Percentiles rank a stretch among this genome's conserved stretches.
These are phyloP conservation scores for Himantopus leucocephalus DNA, from an alignment of 2,113 vertebrate species.

Conservation along the genomic window DNA sequence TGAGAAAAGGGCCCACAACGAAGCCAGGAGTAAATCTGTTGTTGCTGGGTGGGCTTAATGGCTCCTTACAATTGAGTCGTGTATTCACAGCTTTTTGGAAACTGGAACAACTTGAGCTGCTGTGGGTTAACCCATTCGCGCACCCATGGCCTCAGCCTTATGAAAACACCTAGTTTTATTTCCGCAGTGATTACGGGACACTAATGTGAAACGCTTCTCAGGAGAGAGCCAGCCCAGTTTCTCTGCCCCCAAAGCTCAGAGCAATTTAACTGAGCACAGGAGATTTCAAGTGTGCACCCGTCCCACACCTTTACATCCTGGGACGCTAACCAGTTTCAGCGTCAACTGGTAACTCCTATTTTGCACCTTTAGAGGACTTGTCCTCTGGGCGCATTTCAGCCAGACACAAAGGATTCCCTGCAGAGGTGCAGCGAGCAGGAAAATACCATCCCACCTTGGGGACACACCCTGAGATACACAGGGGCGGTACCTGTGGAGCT, in stretches of 20 bases:
- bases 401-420: background rate
- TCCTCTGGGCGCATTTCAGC: background rate
- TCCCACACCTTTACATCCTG: background rate
- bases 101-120: background rate
- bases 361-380: background rate
- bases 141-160: background rate
- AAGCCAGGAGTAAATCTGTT: background rate
- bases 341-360: background rate
- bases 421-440: background rate
- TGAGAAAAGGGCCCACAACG: background rate
- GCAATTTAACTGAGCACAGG: background rate
- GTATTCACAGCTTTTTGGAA: background rate
- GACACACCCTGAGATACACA: background rate
- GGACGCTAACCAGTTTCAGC: background rate
- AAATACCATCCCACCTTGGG: background rate
- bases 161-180: constrained; percentile 32
- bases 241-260: constrained; percentile 1
- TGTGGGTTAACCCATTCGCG: background rate
- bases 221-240: constrained; percentile 39
- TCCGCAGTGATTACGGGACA: background rate
- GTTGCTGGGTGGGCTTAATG: constrained; percentile 14
- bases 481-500: background rate
- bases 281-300: background rate
- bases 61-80: background rate
- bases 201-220: constrained; percentile 15